phyloP scores from a whole-genome alignment of 2,888 invertebrate species.

The Lycocerus yunnanus region DNA sequence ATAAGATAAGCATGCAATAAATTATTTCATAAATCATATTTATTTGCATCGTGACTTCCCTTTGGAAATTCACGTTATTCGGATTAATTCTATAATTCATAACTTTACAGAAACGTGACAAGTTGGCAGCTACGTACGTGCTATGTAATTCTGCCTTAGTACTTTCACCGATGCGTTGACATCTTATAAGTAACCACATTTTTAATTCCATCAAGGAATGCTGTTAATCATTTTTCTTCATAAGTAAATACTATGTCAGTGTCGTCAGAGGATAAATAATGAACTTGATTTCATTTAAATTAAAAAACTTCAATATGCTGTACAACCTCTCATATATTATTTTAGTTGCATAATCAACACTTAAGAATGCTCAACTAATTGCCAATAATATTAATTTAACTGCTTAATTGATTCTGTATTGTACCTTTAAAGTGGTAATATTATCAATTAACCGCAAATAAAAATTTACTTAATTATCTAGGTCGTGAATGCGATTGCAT shows the following conservation, averaged over 20 bases:
- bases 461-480: slow-evolving; percentile 1
- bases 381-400: neutral
- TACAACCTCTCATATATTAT: neutral
- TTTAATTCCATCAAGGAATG: neutral
- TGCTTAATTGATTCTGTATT: neutral
- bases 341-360: neutral
- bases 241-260: neutral
- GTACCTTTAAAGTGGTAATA: neutral
- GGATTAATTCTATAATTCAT: neutral
- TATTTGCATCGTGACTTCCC: neutral
- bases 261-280: neutral
- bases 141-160: neutral
- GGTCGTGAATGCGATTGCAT: slow-evolving; percentile 17
- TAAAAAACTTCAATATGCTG: neutral
- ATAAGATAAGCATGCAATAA: neutral
- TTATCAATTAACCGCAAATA: neutral
- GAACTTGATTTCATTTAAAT: neutral
- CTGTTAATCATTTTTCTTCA: neutral
- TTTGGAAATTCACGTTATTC: neutral
- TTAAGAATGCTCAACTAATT: neutral
- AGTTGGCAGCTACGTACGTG: neutral
- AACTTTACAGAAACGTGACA: neutral
- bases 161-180: neutral
- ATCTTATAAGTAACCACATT: neutral
- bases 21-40: neutral